Evolutionary conservation across 1,140 invertebrate genomes (phyloP).

Genomic region (Drosophila cardini): DNA sequence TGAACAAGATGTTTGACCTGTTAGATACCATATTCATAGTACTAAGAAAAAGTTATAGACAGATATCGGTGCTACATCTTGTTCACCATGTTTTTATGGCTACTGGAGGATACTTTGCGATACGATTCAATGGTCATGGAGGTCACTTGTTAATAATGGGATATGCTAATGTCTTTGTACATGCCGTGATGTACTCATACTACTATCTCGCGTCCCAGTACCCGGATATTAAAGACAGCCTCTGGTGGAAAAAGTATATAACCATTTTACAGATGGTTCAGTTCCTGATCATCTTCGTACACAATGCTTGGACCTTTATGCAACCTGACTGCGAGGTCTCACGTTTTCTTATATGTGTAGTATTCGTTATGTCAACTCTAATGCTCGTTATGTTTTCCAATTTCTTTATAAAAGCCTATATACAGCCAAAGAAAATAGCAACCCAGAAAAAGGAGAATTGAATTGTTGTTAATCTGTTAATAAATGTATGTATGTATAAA

Average conservation of each 20-base stretch:
- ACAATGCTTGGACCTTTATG: conserved; percentile 69
- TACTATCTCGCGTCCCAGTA: conserved; percentile 88
- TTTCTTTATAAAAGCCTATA: conserved; percentile 20
- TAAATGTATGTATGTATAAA: too few species aligned
- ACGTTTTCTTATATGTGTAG: not conserved
- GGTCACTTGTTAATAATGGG: conserved; percentile 89
- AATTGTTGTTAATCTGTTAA: not conserved
- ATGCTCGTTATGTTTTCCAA: conserved; percentile 40
- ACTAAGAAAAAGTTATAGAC: conserved; percentile 58
- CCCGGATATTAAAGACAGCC: conserved; percentile 87
- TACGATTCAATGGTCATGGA: conserved; percentile 79
- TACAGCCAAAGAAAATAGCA: not conserved
- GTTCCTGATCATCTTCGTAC: conserved; percentile 89
- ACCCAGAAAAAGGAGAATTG: not conserved
- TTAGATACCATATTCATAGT: conserved; percentile 65
- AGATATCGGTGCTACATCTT: conserved; percentile 59
- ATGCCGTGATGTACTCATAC: conserved; percentile 91
- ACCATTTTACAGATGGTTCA: conserved; percentile 91
- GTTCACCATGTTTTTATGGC: conserved; percentile 86
- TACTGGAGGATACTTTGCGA: not conserved
- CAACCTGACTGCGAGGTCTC: conserved; percentile 14
- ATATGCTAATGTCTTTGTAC: conserved; percentile 91
- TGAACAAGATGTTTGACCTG: conserved; percentile 60
- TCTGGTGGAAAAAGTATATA: conserved; percentile 93
- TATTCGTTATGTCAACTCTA: not conserved